These are phyloP conservation scores for Liopterus haemorrhoidalis DNA, from an alignment of 2,888 invertebrate genomes.

Conservation along the genomic window DNA sequence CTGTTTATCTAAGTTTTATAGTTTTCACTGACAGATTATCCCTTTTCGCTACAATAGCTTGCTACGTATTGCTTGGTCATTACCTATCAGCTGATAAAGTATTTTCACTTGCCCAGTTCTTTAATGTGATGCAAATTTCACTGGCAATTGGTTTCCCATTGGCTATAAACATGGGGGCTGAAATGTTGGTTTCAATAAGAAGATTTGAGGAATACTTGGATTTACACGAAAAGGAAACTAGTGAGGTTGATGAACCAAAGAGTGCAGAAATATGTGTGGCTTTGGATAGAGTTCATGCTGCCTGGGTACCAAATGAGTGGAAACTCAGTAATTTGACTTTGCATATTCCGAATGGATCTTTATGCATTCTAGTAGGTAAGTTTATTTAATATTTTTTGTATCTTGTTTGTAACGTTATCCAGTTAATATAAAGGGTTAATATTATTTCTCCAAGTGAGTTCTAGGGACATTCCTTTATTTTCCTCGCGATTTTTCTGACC, in stretches of 20 bases:
- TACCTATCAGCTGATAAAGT: slow-evolving; percentile 51
- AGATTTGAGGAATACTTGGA: slow-evolving; percentile 51
- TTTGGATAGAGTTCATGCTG: slow-evolving; percentile 15
- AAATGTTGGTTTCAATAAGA: slow-evolving; percentile 53
- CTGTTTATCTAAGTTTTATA: slow-evolving; percentile 52
- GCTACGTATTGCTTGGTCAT: slow-evolving; percentile 60
- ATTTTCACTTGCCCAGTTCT: slow-evolving; percentile 62
- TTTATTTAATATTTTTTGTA: slow-evolving; percentile 45
- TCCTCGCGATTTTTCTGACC: no score
- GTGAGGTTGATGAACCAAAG: slow-evolving; percentile 11
- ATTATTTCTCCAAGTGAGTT: no score
- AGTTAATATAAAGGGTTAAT: no score
- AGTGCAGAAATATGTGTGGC: slow-evolving; percentile 6
- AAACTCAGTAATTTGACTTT: slow-evolving; percentile 45
- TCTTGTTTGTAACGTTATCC: no score
- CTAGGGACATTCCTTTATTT: no score
- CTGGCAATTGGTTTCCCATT: slow-evolving; percentile 56
- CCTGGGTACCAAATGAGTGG: slow-evolving; percentile 37
- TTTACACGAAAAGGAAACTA: slow-evolving; percentile 38
- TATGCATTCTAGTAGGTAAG: slow-evolving; percentile 55
- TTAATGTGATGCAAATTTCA: slow-evolving; percentile 58
- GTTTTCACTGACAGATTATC: slow-evolving; percentile 76
- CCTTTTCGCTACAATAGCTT: slow-evolving; percentile 66
- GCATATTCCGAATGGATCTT: slow-evolving; percentile 40
- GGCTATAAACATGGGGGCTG: slow-evolving; percentile 52